Evolutionary conservation across 2,797 vertebrate species (phyloP), one percentile per base, ranked within the genome.

Genomic region (Gouania willdenowi): DNA sequence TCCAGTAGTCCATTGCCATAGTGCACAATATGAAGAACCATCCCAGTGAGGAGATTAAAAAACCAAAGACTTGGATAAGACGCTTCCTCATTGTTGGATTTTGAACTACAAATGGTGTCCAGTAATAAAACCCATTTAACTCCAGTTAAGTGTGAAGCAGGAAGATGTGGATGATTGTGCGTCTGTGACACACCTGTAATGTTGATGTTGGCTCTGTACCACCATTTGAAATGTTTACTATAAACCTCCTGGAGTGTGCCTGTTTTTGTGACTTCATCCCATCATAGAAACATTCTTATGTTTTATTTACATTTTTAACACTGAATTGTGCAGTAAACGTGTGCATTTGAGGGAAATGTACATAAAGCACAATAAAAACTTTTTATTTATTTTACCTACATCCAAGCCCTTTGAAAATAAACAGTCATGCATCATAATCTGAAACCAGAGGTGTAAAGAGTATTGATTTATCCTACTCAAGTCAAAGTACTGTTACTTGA

Each of bases 1-100:
- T 83, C 88, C 89, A 90, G 20, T 56, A 71, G 66, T 89, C 76
- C 89, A 90, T 90, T 25, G 83, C 88, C 46, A 87, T 53, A 7
- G 85, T 87, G 34, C 81, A 87, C 41, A 84, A 62, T 34, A 90
- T 72, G 25, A 90, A 88, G 26, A 80, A 1, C 88, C 89, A 91
- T 36, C 89, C 88, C 17, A 88, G 26, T 0, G 86, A 83, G 1
- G 87, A 80, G 21, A 77, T 26, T 48, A 89, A 22, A 52, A 90
- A 91, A 24, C 81, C 88, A 17, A 77, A 56, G 22, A 91, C 70
- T 42, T 90, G 88, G 3, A 88, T 60, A 8, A 87, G 40, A 35
- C 76, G 74, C 58, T 82, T 89, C 9, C 15, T 82, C 88, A 90
- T 89, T 17, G 59, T 26, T 39, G n/a, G 44, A 27, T n/a, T n/a